A percentile compares a stretch with the other conserved stretches of the same genome.
Conservation (phyloP, 2,113 vertebrate species). For the Grammatotria lemairii region DNA sequence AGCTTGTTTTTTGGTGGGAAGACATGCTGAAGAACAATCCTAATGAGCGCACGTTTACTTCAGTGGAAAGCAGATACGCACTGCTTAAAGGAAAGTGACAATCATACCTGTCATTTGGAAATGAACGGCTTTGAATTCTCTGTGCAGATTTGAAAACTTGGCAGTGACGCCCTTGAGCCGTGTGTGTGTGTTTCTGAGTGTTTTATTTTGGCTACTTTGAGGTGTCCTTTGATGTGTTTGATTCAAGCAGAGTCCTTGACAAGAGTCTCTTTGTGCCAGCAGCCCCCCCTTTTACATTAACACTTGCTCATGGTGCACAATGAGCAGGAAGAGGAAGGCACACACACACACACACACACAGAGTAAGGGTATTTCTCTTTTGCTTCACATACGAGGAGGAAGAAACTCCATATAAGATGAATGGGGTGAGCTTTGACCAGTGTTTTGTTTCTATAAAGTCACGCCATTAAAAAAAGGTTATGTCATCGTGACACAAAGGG, state of each 20-base stretch:
- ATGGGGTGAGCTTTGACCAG: not conserved
- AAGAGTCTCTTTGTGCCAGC: conserved; percentile 26
- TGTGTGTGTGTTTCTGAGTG: not conserved
- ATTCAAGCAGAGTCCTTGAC: conserved; percentile 20
- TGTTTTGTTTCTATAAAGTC: not conserved
- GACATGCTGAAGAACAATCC: not conserved
- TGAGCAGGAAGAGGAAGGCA: conserved; percentile 38
- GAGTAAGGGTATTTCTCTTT: not conserved
- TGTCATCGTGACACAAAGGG: not conserved
- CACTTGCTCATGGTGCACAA: conserved; percentile 23
- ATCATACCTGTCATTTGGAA: not conserved
- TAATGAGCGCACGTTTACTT: not conserved
- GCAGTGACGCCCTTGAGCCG: not conserved
- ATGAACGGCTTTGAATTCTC: not conserved
- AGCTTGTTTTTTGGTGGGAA: not conserved
- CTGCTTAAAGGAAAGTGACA: not conserved
- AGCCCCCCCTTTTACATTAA: not conserved
- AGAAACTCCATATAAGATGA: not conserved
- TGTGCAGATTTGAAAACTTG: not conserved
- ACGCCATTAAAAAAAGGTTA: not conserved
- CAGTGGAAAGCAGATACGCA: not conserved
- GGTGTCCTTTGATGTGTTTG: conserved; percentile 11
- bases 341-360: not conserved
- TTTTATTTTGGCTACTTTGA: not conserved
- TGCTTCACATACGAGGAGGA: not conserved